phyloP scores from a whole-genome alignment of 2,797 vertebrate genomes.

The Acanthurus leucopareius region DNA sequence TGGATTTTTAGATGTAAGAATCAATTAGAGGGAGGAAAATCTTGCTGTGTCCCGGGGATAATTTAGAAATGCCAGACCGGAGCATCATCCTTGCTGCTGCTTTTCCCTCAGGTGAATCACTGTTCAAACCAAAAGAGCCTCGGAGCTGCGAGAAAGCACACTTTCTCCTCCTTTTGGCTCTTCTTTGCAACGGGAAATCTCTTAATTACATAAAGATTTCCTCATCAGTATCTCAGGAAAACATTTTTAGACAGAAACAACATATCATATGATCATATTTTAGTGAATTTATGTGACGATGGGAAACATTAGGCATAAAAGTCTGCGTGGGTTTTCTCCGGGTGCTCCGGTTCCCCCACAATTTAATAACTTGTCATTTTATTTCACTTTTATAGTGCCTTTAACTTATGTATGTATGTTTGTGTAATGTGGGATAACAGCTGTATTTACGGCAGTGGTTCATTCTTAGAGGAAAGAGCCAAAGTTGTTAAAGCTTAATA shows the following conservation, averaged over 20 bases:
- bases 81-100: conserved; percentile 13
- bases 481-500: background rate
- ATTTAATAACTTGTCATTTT: too few species aligned
- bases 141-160: conserved; percentile 21
- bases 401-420: background rate
- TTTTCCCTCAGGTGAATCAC: conserved; percentile 39
- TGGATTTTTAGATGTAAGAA: too few species aligned
- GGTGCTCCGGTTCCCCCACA: too few species aligned
- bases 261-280: conserved; percentile 37
- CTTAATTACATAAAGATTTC: conserved; percentile 28
- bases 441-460: conserved; percentile 17
- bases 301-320: conserved; percentile 11
- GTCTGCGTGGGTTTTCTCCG: too few species aligned
- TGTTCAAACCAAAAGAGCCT: conserved; percentile 45
- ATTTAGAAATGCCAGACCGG: background rate
- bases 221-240: background rate
- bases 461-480: conserved; percentile 13
- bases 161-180: conserved; percentile 27
- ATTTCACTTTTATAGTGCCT: conserved; percentile 2
- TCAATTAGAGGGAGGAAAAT: too few species aligned
- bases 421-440: background rate
- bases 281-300: conserved; percentile 26
- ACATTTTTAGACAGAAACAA: conserved; percentile 28
- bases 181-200: conserved; percentile 11
- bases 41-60: too few species aligned